These are phyloP conservation scores for Tragelaphus strepsiceros DNA, from an alignment of 2,113 vertebrate species.

Conservation along the genomic window DNA sequence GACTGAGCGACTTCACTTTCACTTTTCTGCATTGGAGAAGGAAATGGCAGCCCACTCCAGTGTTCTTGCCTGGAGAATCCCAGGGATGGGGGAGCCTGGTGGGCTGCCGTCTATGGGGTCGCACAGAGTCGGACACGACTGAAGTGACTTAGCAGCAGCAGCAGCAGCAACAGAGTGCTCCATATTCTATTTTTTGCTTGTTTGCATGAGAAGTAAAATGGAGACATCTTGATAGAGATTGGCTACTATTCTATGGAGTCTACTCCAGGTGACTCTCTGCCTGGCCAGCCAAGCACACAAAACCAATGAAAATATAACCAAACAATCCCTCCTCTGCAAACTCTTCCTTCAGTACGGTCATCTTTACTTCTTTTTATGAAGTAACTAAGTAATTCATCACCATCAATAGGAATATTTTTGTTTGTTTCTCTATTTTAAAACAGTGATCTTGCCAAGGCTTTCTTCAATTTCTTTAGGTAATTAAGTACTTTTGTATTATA, in stretches of 20 bases:
- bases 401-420: not conserved
- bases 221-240: not conserved
- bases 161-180: not conserved
- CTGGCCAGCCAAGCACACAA: not conserved
- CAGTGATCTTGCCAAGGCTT: not conserved
- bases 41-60: no score
- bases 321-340: not conserved
- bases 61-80: no score
- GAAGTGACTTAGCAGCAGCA: no score
- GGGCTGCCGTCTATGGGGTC: no score
- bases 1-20: no score
- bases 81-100: no score
- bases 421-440: not conserved
- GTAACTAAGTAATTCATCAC: not conserved
- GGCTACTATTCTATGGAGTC: not conserved
- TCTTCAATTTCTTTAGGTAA: not conserved
- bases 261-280: not conserved
- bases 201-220: not conserved
- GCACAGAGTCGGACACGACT: no score
- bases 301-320: not conserved
- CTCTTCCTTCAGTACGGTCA: not conserved
- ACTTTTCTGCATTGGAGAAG: no score
- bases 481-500: not conserved
- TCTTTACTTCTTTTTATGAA: not conserved
- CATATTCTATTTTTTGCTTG: not conserved